Evolutionary conservation across 2,797 vertebrate species (phyloP).

Genomic region (Clarias fuscus): DNA sequence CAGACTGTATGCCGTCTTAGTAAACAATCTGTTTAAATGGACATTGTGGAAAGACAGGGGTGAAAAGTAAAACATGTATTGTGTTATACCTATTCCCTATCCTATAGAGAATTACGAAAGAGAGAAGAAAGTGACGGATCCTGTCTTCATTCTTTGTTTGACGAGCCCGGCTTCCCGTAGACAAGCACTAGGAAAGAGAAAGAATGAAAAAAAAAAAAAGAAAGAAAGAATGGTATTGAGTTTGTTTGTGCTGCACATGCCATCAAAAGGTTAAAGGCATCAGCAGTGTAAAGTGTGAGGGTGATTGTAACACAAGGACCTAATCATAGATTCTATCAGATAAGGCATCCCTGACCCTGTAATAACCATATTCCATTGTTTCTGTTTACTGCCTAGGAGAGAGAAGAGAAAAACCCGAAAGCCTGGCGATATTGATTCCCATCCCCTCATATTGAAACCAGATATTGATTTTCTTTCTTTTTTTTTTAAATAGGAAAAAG

Average conservation of each 20-base stretch:
- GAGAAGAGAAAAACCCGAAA: constrained; percentile 60
- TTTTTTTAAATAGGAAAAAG: constrained; percentile 77
- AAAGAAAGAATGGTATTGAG: constrained; percentile 49
- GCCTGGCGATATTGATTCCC: constrained; percentile 72
- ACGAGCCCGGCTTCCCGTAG: constrained; percentile 42
- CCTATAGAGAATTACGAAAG: constrained; percentile 50
- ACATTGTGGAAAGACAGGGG: constrained; percentile 13
- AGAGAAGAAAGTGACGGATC: constrained; percentile 53
- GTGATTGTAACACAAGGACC: constrained; percentile 75
- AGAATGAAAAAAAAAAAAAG: neutral
- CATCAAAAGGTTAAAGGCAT: constrained; percentile 62
- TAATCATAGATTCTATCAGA: constrained; percentile 69
- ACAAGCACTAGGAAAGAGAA: constrained; percentile 30
- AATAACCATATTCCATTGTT: constrained; percentile 81
- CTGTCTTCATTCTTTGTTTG: constrained; percentile 45
- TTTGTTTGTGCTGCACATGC: constrained; percentile 55
- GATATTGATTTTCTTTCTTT: constrained; percentile 83
- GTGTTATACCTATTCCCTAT: constrained; percentile 29
- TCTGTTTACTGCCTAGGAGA: constrained; percentile 75
- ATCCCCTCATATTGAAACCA: constrained; percentile 82
- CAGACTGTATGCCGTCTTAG: neutral
- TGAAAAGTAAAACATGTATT: constrained; percentile 37
- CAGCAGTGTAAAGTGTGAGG: constrained; percentile 54
- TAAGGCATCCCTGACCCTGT: constrained; percentile 74
- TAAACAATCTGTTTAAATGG: constrained; percentile 21